Percentiles rank a stretch among this genome's conserved stretches.
These are phyloP conservation scores for Zhuqinia jingwanae DNA, from an alignment of 2,888 invertebrate genomes.

Conservation along the genomic window DNA sequence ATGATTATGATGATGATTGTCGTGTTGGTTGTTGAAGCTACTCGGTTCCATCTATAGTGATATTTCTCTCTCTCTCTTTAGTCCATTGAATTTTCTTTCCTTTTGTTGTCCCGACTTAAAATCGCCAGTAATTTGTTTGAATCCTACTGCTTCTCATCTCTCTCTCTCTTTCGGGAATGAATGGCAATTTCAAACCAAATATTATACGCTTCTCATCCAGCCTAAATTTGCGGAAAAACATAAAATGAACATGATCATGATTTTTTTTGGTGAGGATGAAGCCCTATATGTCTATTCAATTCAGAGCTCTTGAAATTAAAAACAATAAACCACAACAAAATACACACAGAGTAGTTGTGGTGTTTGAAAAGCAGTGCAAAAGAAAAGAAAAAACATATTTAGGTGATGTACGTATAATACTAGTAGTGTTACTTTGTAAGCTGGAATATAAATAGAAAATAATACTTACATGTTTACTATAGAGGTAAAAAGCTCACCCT, in stretches of 20 bases:
- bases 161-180: neutral
- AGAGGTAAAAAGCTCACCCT: neutral
- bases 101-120: slow-evolving; percentile 5
- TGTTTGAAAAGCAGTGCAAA: neutral
- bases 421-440: too few relatives aligned
- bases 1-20: slow-evolving; percentile 5
- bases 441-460: neutral
- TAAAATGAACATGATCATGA: slow-evolving; percentile 11
- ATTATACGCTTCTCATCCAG: neutral
- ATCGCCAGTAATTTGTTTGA: too few relatives aligned
- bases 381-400: neutral
- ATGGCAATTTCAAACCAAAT: slow-evolving; percentile 8
- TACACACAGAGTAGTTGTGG: too few relatives aligned
- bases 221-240: neutral
- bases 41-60: neutral
- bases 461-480: too few relatives aligned
- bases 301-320: slow-evolving; percentile 3
- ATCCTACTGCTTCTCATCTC: too few relatives aligned
- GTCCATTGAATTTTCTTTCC: neutral
- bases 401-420: neutral
- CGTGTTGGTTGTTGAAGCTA: neutral
- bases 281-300: neutral
- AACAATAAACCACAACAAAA: slow-evolving; percentile 22
- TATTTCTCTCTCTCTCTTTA: too few relatives aligned
- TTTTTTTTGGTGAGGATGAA: slow-evolving; percentile 14